Evolutionary conservation across 1,140 invertebrate species (phyloP).

Genomic region (Drosophila albomicans): DNA sequence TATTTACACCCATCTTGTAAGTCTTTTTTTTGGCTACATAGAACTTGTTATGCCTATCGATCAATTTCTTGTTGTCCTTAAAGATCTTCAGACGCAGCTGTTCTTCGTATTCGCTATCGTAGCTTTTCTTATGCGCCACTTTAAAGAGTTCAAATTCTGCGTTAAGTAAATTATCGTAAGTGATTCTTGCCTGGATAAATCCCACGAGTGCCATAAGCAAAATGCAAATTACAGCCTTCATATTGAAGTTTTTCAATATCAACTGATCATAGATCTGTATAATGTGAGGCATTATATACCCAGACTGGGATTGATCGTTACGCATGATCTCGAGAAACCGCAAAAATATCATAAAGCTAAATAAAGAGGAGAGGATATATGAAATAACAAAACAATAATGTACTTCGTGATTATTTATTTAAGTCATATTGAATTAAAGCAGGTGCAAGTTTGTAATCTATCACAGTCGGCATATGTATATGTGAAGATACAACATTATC

Average conservation of each 20-base stretch:
- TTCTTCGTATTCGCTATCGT: neutral
- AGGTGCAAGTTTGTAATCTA: no score
- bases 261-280: no score
- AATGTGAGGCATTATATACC: no score
- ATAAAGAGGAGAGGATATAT: no score
- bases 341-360: no score
- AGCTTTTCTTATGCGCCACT: neutral
- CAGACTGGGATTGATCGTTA: no score
- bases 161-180: neutral
- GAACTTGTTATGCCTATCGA: neutral
- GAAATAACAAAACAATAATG: no score
- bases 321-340: no score
- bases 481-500: no score
- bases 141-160: neutral
- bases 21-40: neutral
- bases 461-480: no score
- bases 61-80: neutral
- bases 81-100: neutral
- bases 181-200: neutral
- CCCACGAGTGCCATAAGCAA: neutral
- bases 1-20: conserved; percentile 15
- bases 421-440: no score
- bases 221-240: conserved; percentile 1
- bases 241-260: neutral
- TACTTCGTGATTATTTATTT: no score